Evolutionary conservation across 2,888 invertebrate species (phyloP).

Genomic region (Zaprionus lineosus): DNA sequence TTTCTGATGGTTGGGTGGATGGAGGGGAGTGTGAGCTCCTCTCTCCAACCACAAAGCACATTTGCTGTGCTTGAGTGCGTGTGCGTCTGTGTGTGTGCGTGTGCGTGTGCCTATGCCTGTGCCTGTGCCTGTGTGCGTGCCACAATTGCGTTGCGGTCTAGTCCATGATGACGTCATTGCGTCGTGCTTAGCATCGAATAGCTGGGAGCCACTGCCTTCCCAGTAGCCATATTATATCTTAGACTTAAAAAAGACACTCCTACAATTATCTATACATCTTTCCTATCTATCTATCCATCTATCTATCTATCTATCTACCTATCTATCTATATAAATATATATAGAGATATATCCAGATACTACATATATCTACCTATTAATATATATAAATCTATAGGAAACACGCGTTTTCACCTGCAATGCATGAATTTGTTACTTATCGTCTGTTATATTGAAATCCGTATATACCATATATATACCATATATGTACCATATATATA

Average conservation of each 20-base stretch:
- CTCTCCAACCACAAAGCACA: too few species aligned
- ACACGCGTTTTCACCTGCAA: background rate
- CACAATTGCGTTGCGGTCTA: slow-evolving; percentile 20
- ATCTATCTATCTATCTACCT: background rate
- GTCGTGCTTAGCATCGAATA: slow-evolving; percentile 62
- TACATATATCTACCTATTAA: background rate
- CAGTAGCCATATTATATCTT: slow-evolving; percentile 49
- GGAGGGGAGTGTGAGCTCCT: too few species aligned
- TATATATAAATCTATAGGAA: background rate
- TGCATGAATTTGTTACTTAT: background rate
- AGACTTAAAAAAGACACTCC: slow-evolving; percentile 63
- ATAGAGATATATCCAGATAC: background rate
- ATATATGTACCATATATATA: too few species aligned
- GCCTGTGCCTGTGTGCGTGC: background rate
- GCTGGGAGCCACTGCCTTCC: slow-evolving; percentile 25
- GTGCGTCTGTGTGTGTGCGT: too few species aligned
- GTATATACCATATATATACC: background rate
- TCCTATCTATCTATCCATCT: background rate
- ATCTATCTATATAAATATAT: background rate
- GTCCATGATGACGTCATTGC: slow-evolving; percentile 40
- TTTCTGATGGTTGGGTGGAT: too few species aligned
- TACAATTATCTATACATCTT: slow-evolving; percentile 1
- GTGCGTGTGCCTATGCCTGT: background rate
- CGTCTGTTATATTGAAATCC: background rate
- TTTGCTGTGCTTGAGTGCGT: too few species aligned